Evolutionary conservation across 2,797 vertebrate species (phyloP).

Genomic region (Semotilus atromaculatus): DNA sequence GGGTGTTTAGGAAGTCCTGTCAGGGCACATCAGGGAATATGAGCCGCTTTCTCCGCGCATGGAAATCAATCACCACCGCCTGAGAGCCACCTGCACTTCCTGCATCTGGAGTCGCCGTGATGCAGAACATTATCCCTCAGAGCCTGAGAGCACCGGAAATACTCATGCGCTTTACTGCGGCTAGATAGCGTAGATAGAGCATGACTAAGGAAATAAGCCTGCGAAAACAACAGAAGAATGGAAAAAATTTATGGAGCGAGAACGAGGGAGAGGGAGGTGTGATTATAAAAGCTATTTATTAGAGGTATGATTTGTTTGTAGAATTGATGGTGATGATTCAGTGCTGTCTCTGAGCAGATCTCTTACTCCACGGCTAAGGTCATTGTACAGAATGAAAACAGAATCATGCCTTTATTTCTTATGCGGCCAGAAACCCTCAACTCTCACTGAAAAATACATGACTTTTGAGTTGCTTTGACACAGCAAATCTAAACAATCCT

Average conservation of each 20-base stretch:
- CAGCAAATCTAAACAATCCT: no score
- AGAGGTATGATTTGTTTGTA: conserved; percentile 12
- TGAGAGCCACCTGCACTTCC: conserved; percentile 52
- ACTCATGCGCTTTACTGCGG: not conserved
- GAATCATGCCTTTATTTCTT: no score
- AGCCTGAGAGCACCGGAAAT: conserved; percentile 26
- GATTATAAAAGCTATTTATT: conserved; percentile 27
- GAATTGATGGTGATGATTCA: conserved; percentile 20
- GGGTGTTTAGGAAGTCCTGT: conserved; percentile 56
- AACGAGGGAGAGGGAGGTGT: not conserved
- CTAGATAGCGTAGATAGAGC: not conserved
- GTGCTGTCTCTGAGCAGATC: not conserved
- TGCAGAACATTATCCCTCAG: conserved; percentile 36
- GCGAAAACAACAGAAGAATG: conserved; percentile 18
- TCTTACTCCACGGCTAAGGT: conserved; percentile 18
- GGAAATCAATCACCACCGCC: conserved; percentile 57
- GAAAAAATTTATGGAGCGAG: not conserved
- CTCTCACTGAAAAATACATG: no score
- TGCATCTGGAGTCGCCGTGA: conserved; percentile 36
- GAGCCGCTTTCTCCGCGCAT: conserved; percentile 45
- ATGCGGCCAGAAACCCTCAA: no score
- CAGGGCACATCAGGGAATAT: conserved; percentile 56
- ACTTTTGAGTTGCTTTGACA: no score
- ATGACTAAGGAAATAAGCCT: conserved; percentile 25
- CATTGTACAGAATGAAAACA: conserved; percentile 21